These are phyloP conservation scores for Meles meles DNA, from an alignment of 2,113 vertebrate genomes.

Conservation along the genomic window DNA sequence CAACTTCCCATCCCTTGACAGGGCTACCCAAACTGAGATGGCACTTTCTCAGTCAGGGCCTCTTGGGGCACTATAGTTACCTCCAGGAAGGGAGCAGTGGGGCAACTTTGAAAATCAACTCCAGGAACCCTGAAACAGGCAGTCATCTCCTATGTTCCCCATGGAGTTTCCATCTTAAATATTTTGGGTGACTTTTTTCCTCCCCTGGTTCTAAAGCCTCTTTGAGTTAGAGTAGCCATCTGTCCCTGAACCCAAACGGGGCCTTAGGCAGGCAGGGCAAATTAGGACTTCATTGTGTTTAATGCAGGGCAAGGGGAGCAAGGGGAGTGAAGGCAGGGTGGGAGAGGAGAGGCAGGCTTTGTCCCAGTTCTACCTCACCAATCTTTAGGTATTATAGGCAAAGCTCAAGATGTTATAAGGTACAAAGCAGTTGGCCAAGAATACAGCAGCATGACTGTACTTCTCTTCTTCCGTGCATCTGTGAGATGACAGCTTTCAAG, in stretches of 20 bases:
- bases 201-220: not conserved
- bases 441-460: fast-evolving
- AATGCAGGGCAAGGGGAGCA: not conserved
- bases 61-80: not conserved
- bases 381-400: fast-evolving
- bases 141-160: not conserved
- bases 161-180: not conserved
- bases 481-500: slow-evolving; percentile 19
- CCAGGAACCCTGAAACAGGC: not conserved
- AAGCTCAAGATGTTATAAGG: fast-evolving
- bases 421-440: fast-evolving
- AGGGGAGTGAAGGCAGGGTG: not conserved
- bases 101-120: not conserved
- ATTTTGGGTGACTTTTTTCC: not conserved
- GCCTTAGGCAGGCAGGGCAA: not conserved
- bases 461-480: fast-evolving
- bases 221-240: not conserved
- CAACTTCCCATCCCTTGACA: not conserved
- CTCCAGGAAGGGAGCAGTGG: not conserved
- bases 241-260: not conserved
- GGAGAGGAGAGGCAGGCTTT: not conserved
- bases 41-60: not conserved
- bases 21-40: not conserved
- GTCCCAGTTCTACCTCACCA: not conserved
- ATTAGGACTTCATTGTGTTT: not conserved